A percentile compares a stretch with the other conserved stretches of the same genome.
phyloP scores from a whole-genome alignment of 2,113 vertebrate genomes.

The Solea solea region DNA sequence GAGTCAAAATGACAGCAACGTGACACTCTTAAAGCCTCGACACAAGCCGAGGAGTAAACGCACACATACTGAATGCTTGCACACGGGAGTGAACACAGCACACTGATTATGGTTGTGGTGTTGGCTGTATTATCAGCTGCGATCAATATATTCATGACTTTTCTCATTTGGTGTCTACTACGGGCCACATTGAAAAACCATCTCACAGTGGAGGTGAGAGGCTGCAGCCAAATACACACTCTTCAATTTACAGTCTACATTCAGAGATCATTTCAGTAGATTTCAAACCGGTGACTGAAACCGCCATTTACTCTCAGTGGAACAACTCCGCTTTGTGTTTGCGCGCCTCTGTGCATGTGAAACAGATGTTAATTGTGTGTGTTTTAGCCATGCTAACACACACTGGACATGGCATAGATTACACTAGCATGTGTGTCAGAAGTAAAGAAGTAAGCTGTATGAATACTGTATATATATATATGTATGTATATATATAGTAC shows the following conservation, averaged over 20 bases:
- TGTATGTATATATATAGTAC: constrained; percentile 57
- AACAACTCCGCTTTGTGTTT: constrained; percentile 24
- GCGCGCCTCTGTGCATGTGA: constrained; percentile 16
- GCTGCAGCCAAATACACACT: constrained; percentile 37
- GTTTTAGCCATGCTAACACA: constrained; percentile 41
- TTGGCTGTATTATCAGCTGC: constrained; percentile 55
- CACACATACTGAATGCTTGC: constrained; percentile 5
- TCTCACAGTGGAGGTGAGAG: constrained; percentile 44
- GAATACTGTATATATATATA: too few species aligned
- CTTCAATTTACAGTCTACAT: constrained; percentile 54
- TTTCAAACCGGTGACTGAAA: constrained; percentile 42
- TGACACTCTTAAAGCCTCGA: constrained; percentile 27
- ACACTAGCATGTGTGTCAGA: constrained; percentile 44
- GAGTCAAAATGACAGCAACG: constrained; percentile 37
- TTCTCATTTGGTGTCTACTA: constrained; percentile 62
- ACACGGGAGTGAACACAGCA: constrained; percentile 36
- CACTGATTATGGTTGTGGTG: constrained; percentile 45
- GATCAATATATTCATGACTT: constrained; percentile 71
- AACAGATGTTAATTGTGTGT: constrained; percentile 30
- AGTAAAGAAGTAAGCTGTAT: constrained; percentile 45
- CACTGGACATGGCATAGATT: constrained; percentile 54
- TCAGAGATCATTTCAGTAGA: constrained; percentile 52
- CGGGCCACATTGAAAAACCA: constrained; percentile 58
- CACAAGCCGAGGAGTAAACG: constrained; percentile 30
- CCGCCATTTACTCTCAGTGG: constrained; percentile 36